Percentiles rank a stretch among this genome's conserved stretches.
phyloP scores from a whole-genome alignment of 2,888 invertebrate genomes.

The Lasioglossum villosulum region DNA sequence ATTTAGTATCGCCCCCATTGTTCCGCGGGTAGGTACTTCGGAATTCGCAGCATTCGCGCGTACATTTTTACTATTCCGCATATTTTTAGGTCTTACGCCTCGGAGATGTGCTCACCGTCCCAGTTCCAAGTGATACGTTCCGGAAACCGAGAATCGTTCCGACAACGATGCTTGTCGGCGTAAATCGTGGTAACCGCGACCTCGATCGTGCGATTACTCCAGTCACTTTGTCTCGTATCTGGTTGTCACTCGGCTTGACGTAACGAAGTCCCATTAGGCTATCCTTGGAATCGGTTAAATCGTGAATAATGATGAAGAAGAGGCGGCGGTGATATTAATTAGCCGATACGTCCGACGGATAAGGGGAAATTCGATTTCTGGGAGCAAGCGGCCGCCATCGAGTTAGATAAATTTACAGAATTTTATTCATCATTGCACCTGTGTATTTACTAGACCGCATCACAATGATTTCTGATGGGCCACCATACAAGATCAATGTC shows the following conservation, averaged over 20 bases:
- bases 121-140: slow-evolving; percentile 37
- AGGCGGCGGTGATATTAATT: slow-evolving; percentile 18
- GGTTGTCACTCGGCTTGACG: slow-evolving; percentile 14
- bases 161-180: not conserved
- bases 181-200: slow-evolving; percentile 33
- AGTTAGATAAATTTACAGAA: not conserved
- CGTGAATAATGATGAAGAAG: slow-evolving; percentile 20
- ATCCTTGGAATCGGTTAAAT: slow-evolving; percentile 19
- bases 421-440: not conserved
- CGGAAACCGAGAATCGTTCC: slow-evolving; percentile 35
- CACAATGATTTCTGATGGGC: not conserved
- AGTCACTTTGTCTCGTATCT: slow-evolving; percentile 30
- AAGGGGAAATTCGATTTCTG: not conserved
- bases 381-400: not conserved
- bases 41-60: too few species aligned
- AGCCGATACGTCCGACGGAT: not conserved
- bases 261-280: not conserved
- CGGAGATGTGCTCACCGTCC: slow-evolving; percentile 13
- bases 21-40: not conserved
- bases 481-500: not conserved
- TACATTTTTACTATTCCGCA: slow-evolving; percentile 1
- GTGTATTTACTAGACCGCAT: not conserved
- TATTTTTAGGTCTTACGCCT: slow-evolving; percentile 34
- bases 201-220: slow-evolving; percentile 42
- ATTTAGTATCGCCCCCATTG: not conserved